Percentiles rank a stretch among this genome's conserved stretches.
phyloP scores from a whole-genome alignment of 2,797 vertebrate genomes.

The Phalanger gymnotis region DNA sequence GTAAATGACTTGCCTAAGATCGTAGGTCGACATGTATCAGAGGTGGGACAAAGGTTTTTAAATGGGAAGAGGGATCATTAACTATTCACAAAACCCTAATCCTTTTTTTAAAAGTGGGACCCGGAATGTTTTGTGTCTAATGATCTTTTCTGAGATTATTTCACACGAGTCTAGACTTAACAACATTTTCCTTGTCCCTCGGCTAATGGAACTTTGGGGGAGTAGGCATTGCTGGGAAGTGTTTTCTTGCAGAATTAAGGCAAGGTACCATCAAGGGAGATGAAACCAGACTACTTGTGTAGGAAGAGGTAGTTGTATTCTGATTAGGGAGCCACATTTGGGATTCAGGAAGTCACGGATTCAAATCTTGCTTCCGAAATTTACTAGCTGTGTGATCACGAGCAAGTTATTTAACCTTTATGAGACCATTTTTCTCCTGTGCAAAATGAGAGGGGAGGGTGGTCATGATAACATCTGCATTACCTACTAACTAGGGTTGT shows the following conservation, averaged over 20 bases:
- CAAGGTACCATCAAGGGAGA: not conserved
- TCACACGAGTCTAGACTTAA: not conserved
- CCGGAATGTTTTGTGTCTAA: not conserved
- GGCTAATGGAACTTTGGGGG: not conserved
- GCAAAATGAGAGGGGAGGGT: not conserved
- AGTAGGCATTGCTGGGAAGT: not conserved
- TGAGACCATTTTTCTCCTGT: not conserved
- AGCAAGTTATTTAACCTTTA: not conserved
- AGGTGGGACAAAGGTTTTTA: not conserved
- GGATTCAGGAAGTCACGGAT: not conserved
- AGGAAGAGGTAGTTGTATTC: not conserved
- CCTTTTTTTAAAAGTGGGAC: not conserved
- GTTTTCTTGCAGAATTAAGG: not conserved
- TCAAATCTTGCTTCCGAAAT: not conserved
- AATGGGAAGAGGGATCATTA: rapidly evolving
- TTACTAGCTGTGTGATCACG: not conserved
- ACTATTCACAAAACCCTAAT: not conserved
- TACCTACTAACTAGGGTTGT: not conserved
- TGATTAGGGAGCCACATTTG: not conserved
- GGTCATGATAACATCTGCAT: rapidly evolving
- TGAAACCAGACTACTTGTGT: not conserved
- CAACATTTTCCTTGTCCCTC: rapidly evolving
- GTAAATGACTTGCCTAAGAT: not conserved
- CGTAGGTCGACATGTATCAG: not conserved
- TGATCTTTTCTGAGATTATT: not conserved